Conservation (phyloP, 2,888 invertebrate species). For the Graphium colonna region DNA sequence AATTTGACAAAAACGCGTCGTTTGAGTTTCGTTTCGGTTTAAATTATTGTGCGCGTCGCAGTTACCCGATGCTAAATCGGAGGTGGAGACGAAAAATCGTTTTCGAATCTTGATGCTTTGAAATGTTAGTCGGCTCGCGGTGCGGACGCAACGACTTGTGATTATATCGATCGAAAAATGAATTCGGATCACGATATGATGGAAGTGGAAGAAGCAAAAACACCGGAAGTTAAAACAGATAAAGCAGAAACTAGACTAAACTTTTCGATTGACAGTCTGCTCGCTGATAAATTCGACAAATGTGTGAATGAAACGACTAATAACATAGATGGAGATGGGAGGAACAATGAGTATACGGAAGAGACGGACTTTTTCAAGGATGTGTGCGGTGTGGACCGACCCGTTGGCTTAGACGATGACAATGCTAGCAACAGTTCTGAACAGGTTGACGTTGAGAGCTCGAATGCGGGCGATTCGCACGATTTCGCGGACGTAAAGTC, state of each 20-base stretch:
- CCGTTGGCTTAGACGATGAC: constrained; percentile 46
- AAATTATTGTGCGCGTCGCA: constrained; percentile 46
- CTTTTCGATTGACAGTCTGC: constrained; percentile 67
- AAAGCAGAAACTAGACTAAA: constrained; percentile 56
- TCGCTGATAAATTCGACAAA: constrained; percentile 58
- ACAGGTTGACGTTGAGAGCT: constrained; percentile 64
- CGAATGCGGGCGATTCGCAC: constrained; percentile 51
- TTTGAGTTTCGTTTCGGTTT: constrained; percentile 65
- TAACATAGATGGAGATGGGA: constrained; percentile 22
- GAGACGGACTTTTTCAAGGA: constrained; percentile 24
- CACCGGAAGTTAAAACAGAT: constrained; percentile 40
- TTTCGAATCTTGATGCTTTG: constrained; percentile 31
- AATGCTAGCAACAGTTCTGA: constrained; percentile 56
- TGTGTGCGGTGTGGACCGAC: constrained; percentile 40
- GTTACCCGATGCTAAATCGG: constrained; percentile 33
- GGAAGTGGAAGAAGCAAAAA: constrained; percentile 42
- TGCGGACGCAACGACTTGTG: constrained; percentile 33
- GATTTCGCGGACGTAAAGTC: constrained; percentile 50
- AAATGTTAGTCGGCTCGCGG: constrained; percentile 34
- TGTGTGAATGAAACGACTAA: constrained; percentile 22
- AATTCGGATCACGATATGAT: constrained; percentile 34
- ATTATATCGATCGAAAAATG: constrained; percentile 17
- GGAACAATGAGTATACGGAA: constrained; percentile 12
- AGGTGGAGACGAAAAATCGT: constrained; percentile 24
- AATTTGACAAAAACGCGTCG: constrained; percentile 76